Base-by-base conservation (phyloP, 2,888 invertebrate species). In the Limenitis camilla region DNA sequence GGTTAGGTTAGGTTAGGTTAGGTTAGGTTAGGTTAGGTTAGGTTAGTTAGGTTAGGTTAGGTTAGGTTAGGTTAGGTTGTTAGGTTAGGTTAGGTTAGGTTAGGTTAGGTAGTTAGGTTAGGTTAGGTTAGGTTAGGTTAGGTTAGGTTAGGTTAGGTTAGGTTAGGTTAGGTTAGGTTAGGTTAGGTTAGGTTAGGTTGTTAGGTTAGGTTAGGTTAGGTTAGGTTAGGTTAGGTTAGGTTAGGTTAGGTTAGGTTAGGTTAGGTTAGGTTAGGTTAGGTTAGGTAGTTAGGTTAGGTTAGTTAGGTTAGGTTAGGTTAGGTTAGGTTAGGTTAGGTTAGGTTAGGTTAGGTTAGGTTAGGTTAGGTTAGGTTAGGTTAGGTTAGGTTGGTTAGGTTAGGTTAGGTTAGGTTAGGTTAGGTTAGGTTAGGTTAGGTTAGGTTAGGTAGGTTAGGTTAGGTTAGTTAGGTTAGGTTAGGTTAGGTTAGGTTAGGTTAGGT, bases 381-480 rank as follows among this genome's bases (percentile, higher is more conserved):
- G 56, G 56, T 58, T 50, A 53, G 56, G 54, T 58, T 55, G 46
- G 58, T 44, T 54, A 43, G 43, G 58, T 56, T 55, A 56, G 56
- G 58, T 58, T 58, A 58, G 58, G 55, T 60, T 55, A 56, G 56
- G 54, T 58, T 58, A 54, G 55, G 58, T 58, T 56, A 56, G 59
- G 58, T 58, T 59, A 59, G 59, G 59, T 54, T 59, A 56, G 56
- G 56, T 56, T 57, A 48, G 54, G 57, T 57, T 57, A 54, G 57
- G 57, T 57, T 57, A 54, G 56, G n/a, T n/a, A n/a, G n/a, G n/a
- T n/a, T n/a, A n/a, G n/a, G n/a, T n/a, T n/a, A n/a, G n/a, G n/a
- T n/a, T n/a, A n/a, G 58, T 56, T 60, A 57, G 56, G 57, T 53
- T 58, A 60, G 58, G 61, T 60, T 60, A 58, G 60, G 58, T 60